A percentile compares a stretch with the other conserved stretches of the same genome.
phyloP scores from a whole-genome alignment of 2,797 vertebrate genomes.

The Thamnophis elegans region DNA sequence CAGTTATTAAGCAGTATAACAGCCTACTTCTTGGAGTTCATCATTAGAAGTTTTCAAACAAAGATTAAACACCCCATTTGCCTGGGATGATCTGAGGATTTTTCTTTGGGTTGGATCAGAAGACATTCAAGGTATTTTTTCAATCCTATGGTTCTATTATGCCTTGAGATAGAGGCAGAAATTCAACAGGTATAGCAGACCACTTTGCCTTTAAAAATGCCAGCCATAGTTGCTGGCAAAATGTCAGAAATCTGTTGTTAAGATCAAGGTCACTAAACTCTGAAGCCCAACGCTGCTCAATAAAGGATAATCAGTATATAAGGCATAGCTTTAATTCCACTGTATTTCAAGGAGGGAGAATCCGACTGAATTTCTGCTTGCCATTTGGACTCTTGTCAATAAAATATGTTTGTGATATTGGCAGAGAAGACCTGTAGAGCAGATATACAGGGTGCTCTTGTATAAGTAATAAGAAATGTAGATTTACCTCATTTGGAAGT shows the following conservation, averaged over 20 bases:
- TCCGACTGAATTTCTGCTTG: background rate
- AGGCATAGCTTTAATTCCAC: background rate
- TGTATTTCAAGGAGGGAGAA: background rate
- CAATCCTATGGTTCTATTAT: background rate
- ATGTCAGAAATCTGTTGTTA: background rate
- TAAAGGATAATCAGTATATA: background rate
- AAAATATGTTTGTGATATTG: background rate
- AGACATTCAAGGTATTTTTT: background rate
- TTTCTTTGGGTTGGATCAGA: background rate
- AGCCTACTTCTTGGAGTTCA: background rate
- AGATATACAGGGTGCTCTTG: background rate
- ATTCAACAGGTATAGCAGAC: background rate
- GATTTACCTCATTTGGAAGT: background rate
- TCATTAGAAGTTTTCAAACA: background rate
- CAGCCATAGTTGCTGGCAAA: background rate
- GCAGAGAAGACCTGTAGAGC: background rate
- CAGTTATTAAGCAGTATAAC: background rate
- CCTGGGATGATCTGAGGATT: background rate
- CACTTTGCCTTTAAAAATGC: background rate
- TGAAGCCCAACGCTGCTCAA: background rate
- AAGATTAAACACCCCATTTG: background rate
- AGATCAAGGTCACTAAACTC: background rate
- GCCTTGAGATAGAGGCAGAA: background rate
- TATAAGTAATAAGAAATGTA: background rate
- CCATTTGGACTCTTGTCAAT: background rate